A percentile compares a stretch with the other conserved stretches of the same genome.
phyloP scores from a whole-genome alignment of 2,113 vertebrate species.

The Xiphophorus hellerii region DNA sequence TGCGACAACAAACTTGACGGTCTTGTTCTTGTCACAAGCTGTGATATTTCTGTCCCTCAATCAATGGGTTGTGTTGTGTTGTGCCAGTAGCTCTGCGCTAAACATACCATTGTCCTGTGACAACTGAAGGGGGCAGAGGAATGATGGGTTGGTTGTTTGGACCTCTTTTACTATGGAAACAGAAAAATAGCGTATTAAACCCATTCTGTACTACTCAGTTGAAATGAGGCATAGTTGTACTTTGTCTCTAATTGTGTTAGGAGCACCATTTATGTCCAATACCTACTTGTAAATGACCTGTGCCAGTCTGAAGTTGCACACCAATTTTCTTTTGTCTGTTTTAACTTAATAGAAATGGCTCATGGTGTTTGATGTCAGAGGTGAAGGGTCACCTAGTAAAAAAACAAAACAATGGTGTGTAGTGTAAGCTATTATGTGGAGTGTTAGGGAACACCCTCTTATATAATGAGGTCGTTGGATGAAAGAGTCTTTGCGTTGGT shows the following conservation, averaged over 20 bases:
- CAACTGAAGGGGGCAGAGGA: too few species aligned
- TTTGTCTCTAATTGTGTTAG: slow-evolving; percentile 35
- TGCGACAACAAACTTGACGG: too few species aligned
- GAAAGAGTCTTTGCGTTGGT: not conserved
- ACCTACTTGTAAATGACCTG: slow-evolving; percentile 9
- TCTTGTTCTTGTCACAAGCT: too few species aligned
- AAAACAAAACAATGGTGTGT: not conserved
- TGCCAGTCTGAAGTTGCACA: not conserved
- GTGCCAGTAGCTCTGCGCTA: too few species aligned
- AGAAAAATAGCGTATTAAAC: too few species aligned
- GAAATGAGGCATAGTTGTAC: too few species aligned
- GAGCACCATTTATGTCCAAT: slow-evolving; percentile 15
- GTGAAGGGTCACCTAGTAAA: slow-evolving; percentile 13
- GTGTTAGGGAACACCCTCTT: not conserved
- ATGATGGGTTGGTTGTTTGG: too few species aligned
- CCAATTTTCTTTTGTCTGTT: not conserved
- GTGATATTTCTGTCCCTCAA: too few species aligned
- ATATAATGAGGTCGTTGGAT: not conserved
- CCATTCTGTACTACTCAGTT: too few species aligned
- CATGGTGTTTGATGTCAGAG: not conserved
- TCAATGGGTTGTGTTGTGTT: too few species aligned
- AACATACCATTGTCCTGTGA: too few species aligned
- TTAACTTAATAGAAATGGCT: not conserved
- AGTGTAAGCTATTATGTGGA: not conserved
- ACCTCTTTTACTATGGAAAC: too few species aligned